These are phyloP conservation scores for Euwallacea similis DNA, from an alignment of 1,140 invertebrate species.

Conservation along the genomic window DNA sequence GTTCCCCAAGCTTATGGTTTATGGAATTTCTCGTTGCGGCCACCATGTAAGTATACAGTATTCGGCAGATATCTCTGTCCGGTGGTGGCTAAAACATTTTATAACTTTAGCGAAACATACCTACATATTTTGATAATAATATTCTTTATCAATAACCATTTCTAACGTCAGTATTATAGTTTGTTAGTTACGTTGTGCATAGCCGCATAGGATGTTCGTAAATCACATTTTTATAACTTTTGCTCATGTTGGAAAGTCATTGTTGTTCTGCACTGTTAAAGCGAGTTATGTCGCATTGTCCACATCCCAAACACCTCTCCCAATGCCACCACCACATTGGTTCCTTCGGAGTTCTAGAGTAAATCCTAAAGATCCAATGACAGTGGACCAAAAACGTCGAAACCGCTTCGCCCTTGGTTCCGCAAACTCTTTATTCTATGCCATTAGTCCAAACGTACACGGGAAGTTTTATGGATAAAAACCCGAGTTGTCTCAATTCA, in stretches of 20 bases:
- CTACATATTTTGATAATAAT: too few relatives aligned
- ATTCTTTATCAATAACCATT: too few relatives aligned
- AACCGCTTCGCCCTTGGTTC: background rate
- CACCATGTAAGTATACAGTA: background rate
- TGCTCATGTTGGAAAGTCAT: slow-evolving; percentile 51
- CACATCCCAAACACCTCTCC: slow-evolving; percentile 39
- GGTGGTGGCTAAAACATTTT: too few relatives aligned
- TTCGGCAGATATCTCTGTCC: too few relatives aligned
- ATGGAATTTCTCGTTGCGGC: background rate
- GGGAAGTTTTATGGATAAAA: too few relatives aligned
- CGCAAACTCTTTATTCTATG: too few relatives aligned
- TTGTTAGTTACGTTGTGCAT: slow-evolving; percentile 6
- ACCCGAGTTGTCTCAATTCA: too few relatives aligned
- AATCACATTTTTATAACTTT: slow-evolving; percentile 49
- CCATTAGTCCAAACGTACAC: too few relatives aligned
- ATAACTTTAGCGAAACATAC: too few relatives aligned
- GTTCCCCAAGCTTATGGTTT: slow-evolving; percentile 10
- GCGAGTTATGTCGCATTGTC: slow-evolving; percentile 49
- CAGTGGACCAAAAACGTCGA: slow-evolving; percentile 5
- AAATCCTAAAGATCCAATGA: slow-evolving; percentile 7
- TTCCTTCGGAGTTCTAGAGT: background rate
- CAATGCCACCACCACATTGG: background rate
- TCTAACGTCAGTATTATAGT: slow-evolving; percentile 6
- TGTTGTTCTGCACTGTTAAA: slow-evolving; percentile 51
- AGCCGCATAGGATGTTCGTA: slow-evolving; percentile 45